Base-by-base conservation (phyloP, 2,888 invertebrate genomes). In the Chironomus tentans region DNA sequence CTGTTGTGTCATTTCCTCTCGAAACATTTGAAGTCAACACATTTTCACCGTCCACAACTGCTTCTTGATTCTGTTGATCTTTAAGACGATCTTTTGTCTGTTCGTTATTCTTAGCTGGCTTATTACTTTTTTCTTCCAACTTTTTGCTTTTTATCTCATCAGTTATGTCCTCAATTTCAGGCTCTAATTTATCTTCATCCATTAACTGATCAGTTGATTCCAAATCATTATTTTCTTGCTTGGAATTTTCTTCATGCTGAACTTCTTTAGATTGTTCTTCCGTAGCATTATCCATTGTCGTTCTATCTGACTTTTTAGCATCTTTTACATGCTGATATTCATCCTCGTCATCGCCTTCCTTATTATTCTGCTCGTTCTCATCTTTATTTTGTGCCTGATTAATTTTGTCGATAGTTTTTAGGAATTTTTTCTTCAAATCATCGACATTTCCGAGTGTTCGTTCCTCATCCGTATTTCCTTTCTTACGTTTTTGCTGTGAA, bases 321-420 rank as follows among this genome's bases (percentile, higher is more conserved):
- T 94, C 91, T 80, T 91, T 91, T 2, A 96, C 91, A 81, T 96
- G 95, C 81, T 95, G 92, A 83, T 91, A 95, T 78, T 92, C 88
- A 77, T 92, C 91, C 2, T 84, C 82, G 22, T 82, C 80, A 38
- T 85, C 83, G 0, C 85, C 84, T 0, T 85, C 83, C 12, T 85
- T 81, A 61, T 80, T 77, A 21, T 87, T 83, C 18, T 87, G 84
- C 12, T 88, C 87, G 10, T 87, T 85, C 0, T 84, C 82, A 5
- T 77, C 75, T 3, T 88, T 85, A 7, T 83, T 81, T 15, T 86
- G 38, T 38, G 38, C 79, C 76, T 87, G 83, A 69, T 83, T 82
- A 4, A 84, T 79, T 68, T 83, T 82, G 70, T 87, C 85, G 13
- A 87, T 82, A 0, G 87, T 86, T 80, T 87, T 87, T 18, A 87